These are phyloP conservation scores for Nannospalax galili DNA, from an alignment of 2,113 vertebrate genomes.

Conservation along the genomic window DNA sequence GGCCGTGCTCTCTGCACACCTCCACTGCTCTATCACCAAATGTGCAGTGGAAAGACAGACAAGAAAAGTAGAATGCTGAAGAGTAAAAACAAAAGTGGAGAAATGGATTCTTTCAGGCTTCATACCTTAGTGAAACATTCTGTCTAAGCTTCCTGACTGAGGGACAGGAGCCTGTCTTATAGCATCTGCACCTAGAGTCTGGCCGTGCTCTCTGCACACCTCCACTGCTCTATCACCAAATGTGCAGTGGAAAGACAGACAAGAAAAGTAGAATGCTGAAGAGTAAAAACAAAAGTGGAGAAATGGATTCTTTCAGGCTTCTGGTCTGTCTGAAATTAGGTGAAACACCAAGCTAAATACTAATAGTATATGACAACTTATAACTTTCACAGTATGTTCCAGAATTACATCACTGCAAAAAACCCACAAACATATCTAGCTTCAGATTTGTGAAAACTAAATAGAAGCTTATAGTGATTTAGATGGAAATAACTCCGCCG, in stretches of 20 bases:
- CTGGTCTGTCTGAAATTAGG: constrained; percentile 50
- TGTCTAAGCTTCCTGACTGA: background rate
- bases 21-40: background rate
- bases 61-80: constrained; percentile 8
- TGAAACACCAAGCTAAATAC: constrained; percentile 40
- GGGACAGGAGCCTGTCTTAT: background rate
- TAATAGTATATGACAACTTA: constrained; percentile 62
- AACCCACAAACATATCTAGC: constrained; percentile 73
- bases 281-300: background rate
- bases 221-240: background rate
- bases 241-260: background rate
- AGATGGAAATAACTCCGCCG: constrained; percentile 69
- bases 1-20: background rate
- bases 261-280: constrained; percentile 8
- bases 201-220: background rate
- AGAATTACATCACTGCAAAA: constrained; percentile 72
- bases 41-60: background rate
- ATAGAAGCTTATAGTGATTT: constrained; percentile 67
- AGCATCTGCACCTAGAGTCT: background rate
- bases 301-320: constrained; percentile 5
- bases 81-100: background rate
- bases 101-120: background rate
- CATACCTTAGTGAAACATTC: background rate
- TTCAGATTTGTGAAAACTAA: constrained; percentile 66
- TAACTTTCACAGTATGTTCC: constrained; percentile 68